Conservation (phyloP, 2,888 invertebrate species). For the Sinhomidia bicolor region DNA sequence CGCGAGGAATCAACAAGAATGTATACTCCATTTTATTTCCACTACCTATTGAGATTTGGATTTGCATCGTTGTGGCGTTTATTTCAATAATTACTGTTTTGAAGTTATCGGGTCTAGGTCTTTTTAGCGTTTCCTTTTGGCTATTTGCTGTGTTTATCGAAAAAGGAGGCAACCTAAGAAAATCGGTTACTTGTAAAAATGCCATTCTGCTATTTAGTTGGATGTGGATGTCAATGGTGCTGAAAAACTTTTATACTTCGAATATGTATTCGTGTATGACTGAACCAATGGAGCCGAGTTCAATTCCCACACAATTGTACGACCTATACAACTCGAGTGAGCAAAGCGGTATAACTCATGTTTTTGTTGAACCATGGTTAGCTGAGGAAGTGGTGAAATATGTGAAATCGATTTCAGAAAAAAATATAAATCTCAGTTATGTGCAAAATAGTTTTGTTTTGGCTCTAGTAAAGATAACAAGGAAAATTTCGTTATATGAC, state of each 20-base stretch:
- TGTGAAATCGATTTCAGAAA: not conserved
- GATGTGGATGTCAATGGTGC: not conserved
- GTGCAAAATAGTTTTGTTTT: not conserved
- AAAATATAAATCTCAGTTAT: not conserved
- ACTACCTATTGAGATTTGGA: no score
- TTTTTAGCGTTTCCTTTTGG: not conserved
- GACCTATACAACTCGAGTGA: not conserved
- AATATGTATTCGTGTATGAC: not conserved
- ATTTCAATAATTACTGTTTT: no score
- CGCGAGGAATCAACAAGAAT: no score
- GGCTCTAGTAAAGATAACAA: not conserved
- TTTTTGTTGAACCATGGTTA: not conserved
- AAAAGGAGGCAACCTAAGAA: not conserved
- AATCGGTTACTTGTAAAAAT: not conserved
- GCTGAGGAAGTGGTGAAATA: not conserved
- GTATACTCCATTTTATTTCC: no score
- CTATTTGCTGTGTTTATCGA: not conserved
- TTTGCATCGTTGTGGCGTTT: no score
- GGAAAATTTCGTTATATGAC: not conserved
- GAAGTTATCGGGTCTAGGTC: no score
- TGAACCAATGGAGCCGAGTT: not conserved
- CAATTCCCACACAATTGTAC: not conserved
- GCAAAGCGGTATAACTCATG: not conserved
- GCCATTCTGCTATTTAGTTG: not conserved
- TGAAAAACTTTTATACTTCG: not conserved